These are phyloP conservation scores for Tetragonula clypearis DNA, from an alignment of 1,140 invertebrate species.

Conservation along the genomic window DNA sequence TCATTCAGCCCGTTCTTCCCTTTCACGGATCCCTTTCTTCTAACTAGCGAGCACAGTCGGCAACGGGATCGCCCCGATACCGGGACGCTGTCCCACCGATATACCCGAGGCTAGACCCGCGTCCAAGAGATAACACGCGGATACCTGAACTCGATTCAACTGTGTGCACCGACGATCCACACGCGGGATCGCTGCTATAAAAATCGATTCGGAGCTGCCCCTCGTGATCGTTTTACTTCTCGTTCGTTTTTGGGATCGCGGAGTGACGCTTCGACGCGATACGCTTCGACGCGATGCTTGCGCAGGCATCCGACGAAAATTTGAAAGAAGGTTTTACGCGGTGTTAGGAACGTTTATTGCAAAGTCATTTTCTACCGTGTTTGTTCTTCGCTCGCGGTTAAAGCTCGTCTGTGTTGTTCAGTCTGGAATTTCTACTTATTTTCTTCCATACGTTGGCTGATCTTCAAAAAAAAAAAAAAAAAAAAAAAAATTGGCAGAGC, in stretches of 20 bases:
- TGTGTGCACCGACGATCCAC: constrained; percentile 13
- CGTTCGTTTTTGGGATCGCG: neutral
- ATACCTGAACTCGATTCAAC: constrained; percentile 57
- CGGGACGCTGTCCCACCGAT: constrained; percentile 27
- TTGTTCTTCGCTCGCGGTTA: too few relatives aligned
- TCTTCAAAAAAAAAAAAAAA: too few relatives aligned
- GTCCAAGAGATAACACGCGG: constrained; percentile 51
- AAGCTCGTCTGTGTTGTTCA: too few relatives aligned
- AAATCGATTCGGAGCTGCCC: neutral
- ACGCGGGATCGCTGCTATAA: neutral
- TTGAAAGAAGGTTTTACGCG: neutral
- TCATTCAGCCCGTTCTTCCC: constrained; percentile 70
- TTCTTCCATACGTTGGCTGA: too few relatives aligned
- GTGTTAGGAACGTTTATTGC: too few relatives aligned
- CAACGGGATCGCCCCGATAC: constrained; percentile 56
- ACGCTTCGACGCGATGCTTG: neutral
- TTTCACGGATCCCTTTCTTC: constrained; percentile 62
- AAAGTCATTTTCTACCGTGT: too few relatives aligned
- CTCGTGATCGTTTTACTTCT: neutral
- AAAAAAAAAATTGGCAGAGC: too few relatives aligned
- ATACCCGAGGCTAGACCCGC: constrained; percentile 47
- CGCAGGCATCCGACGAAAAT: neutral
- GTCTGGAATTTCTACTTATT: too few relatives aligned
- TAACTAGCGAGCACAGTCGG: constrained; percentile 55
- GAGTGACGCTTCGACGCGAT: neutral